Percentiles rank a stretch among this genome's conserved stretches.
Evolutionary conservation across 2,888 invertebrate genomes (phyloP).

Genomic region (Chaitophorus viminalis): DNA sequence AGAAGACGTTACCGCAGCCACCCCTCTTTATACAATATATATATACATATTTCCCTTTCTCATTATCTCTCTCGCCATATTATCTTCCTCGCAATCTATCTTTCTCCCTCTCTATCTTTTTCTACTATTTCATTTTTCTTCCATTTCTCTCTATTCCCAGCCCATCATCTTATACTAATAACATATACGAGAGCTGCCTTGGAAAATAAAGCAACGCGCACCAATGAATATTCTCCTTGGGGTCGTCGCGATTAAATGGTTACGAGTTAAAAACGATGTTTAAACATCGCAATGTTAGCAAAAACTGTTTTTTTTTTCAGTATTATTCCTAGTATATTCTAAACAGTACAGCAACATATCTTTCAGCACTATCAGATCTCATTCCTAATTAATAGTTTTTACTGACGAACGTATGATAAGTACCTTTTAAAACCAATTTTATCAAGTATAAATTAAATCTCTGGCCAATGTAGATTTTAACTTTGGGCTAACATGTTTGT

Average conservation of each 20-base stretch:
- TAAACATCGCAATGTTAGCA: too few species aligned
- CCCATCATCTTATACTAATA: not conserved
- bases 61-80: not conserved
- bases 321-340: too few species aligned
- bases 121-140: not conserved
- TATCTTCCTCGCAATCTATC: not conserved
- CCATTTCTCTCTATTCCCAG: not conserved
- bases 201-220: not conserved
- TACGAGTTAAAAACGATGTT: not conserved
- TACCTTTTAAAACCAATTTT: too few species aligned
- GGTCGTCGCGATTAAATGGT: not conserved
- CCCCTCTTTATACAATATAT: not conserved
- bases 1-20: constrained; percentile 11
- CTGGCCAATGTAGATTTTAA: too few species aligned
- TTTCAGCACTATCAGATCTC: too few species aligned
- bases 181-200: not conserved
- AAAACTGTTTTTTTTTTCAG: too few species aligned
- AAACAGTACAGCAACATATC: too few species aligned
- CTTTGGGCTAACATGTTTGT: too few species aligned
- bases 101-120: not conserved
- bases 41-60: too few species aligned
- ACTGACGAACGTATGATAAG: too few species aligned
- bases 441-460: too few species aligned
- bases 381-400: too few species aligned
- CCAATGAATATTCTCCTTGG: not conserved